These are phyloP conservation scores for Coenonympha glycerion DNA, from an alignment of 2,888 invertebrate species.

Conservation along the genomic window DNA sequence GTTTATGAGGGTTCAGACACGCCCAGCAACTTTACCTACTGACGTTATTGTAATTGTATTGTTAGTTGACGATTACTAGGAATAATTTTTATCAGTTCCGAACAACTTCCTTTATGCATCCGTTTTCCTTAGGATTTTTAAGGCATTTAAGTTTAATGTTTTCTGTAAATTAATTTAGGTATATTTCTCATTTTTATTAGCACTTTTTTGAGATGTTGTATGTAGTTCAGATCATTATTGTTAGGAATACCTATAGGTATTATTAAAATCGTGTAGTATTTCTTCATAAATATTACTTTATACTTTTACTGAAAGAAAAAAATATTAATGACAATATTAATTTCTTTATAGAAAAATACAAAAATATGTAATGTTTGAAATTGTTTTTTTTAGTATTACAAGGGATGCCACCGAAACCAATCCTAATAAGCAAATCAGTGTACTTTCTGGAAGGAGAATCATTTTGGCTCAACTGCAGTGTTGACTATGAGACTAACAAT, in stretches of 20 bases:
- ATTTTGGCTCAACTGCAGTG: slow-evolving; percentile 56
- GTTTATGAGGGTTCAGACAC: no score
- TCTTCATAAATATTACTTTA: no score
- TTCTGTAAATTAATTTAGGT: background rate
- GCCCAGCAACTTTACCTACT: no score
- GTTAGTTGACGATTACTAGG: background rate
- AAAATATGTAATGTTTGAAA: slow-evolving; percentile 1
- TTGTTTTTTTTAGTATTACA: slow-evolving; percentile 31
- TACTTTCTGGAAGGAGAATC: slow-evolving; percentile 51
- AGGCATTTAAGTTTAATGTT: background rate
- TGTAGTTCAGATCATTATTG: no score
- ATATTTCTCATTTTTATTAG: background rate
- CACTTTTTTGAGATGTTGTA: no score
- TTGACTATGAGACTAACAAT: slow-evolving; percentile 37
- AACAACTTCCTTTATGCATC: background rate
- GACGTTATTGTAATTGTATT: background rate
- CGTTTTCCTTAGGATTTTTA: background rate
- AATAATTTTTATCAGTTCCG: background rate
- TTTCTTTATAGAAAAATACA: background rate
- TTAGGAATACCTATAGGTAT: no score
- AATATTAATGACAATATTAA: background rate
- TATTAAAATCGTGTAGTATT: no score
- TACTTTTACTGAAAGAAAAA: no score
- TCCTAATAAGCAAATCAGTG: slow-evolving; percentile 28
- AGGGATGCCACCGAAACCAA: slow-evolving; percentile 39